Percentiles rank a stretch among this genome's conserved stretches.
Evolutionary conservation across 2,797 vertebrate species (phyloP).

Genomic region (Tokudaia tokunoshimensis): DNA sequence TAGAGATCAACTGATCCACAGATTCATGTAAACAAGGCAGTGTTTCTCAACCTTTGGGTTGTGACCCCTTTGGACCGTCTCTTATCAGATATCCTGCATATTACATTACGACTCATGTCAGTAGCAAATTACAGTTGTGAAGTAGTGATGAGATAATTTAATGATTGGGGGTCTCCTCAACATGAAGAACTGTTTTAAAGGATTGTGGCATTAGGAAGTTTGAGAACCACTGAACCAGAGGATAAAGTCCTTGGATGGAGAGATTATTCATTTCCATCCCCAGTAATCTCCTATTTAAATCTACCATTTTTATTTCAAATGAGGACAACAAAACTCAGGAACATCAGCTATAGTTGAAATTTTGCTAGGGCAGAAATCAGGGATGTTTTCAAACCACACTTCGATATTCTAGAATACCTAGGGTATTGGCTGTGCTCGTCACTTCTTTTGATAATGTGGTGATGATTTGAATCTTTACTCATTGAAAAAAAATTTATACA

Average conservation of each 20-base stretch:
- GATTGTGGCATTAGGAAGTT: neutral
- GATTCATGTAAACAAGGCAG: neutral
- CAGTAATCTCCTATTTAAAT: neutral
- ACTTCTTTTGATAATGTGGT: neutral
- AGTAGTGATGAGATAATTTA: neutral
- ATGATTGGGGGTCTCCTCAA: neutral
- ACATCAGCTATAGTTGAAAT: neutral
- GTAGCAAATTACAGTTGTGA: neutral
- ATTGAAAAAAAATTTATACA: neutral
- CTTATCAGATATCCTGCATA: neutral
- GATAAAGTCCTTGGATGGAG: neutral
- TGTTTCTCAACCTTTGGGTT: neutral
- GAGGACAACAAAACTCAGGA: neutral
- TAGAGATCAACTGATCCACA: slow-evolving; percentile 4
- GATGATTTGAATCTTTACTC: neutral
- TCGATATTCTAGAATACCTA: neutral
- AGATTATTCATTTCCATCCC: slow-evolving; percentile 66
- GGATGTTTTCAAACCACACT: neutral
- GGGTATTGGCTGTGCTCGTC: neutral
- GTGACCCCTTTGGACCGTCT: neutral
- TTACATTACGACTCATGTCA: neutral
- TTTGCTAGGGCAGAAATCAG: slow-evolving; percentile 8
- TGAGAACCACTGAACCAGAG: neutral
- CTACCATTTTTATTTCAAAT: slow-evolving; percentile 26
- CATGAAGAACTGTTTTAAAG: neutral